Conservation (phyloP, 2,888 invertebrate species). For the Ecdyonurus torrentis region DNA sequence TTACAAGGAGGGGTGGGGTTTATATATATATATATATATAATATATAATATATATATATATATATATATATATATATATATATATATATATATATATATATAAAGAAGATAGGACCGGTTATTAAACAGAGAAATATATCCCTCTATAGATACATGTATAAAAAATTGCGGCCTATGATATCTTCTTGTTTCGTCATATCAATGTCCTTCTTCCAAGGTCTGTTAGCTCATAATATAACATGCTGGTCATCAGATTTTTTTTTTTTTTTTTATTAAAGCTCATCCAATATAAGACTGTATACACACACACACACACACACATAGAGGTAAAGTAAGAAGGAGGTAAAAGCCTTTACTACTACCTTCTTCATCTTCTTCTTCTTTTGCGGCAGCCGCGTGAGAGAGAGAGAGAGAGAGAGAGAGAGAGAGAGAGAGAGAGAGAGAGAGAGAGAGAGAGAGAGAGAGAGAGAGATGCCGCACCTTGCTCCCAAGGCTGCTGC, state of each 20-base stretch:
- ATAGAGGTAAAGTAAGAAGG: conserved; percentile 13
- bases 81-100: too few species aligned
- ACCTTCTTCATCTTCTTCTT: conserved; percentile 11
- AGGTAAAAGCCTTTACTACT: conserved; percentile 20
- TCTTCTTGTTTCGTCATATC: not conserved
- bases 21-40: too few species aligned
- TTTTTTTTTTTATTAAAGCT: not conserved
- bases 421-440: not conserved
- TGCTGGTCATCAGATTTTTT: not conserved
- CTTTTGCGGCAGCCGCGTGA: conserved; percentile 11
- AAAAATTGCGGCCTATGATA: not conserved
- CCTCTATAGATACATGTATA: not conserved
- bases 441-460: not conserved
- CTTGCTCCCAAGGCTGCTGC: not conserved
- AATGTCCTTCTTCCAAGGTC: not conserved
- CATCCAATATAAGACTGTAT: not conserved
- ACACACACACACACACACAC: not conserved
- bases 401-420: not conserved
- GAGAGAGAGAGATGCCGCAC: not conserved
- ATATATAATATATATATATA: too few species aligned
- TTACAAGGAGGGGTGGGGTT: too few species aligned
- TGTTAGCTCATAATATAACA: not conserved
- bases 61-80: too few species aligned
- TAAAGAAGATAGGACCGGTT: not conserved
- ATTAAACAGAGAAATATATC: not conserved